phyloP scores from a whole-genome alignment of 2,113 vertebrate genomes.

The Sinocyclocheilus anshuiensis region DNA sequence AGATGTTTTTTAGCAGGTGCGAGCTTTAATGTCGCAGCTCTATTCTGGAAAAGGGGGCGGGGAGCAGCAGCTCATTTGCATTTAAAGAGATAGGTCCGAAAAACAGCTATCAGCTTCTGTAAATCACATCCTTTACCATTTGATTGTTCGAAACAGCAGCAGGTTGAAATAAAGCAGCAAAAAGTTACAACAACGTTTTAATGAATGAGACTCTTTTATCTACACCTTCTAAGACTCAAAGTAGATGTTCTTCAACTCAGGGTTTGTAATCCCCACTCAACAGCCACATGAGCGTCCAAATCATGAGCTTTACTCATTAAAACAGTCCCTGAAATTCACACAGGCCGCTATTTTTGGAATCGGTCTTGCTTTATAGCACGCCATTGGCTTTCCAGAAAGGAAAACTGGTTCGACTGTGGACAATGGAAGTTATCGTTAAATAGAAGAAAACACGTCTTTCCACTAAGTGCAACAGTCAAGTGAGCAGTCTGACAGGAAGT shows the following conservation, averaged over 20 bases:
- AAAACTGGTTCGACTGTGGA: background rate
- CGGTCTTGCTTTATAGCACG: background rate
- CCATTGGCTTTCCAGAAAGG: slow-evolving; percentile 21
- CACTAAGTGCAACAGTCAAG: slow-evolving; percentile 60
- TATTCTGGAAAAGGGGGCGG: too few species aligned
- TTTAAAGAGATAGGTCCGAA: too few species aligned
- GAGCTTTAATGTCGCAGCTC: too few species aligned
- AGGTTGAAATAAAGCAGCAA: slow-evolving; percentile 54
- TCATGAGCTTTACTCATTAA: background rate
- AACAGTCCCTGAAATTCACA: background rate
- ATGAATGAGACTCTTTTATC: too few species aligned
- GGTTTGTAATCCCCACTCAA: background rate
- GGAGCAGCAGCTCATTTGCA: too few species aligned
- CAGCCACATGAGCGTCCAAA: background rate
- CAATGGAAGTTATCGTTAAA: slow-evolving; percentile 15
- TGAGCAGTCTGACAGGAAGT: slow-evolving; percentile 73
- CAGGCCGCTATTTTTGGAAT: background rate
- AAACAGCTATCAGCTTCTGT: background rate
- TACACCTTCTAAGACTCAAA: background rate
- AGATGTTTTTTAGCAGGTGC: too few species aligned
- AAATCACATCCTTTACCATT: slow-evolving; percentile 30
- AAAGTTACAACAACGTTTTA: slow-evolving; percentile 10
- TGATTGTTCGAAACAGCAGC: slow-evolving; percentile 45
- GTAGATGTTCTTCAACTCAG: background rate
- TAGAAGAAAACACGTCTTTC: slow-evolving; percentile 1